phyloP scores from a whole-genome alignment of 2,797 vertebrate genomes.

The Australoheros facetus region DNA sequence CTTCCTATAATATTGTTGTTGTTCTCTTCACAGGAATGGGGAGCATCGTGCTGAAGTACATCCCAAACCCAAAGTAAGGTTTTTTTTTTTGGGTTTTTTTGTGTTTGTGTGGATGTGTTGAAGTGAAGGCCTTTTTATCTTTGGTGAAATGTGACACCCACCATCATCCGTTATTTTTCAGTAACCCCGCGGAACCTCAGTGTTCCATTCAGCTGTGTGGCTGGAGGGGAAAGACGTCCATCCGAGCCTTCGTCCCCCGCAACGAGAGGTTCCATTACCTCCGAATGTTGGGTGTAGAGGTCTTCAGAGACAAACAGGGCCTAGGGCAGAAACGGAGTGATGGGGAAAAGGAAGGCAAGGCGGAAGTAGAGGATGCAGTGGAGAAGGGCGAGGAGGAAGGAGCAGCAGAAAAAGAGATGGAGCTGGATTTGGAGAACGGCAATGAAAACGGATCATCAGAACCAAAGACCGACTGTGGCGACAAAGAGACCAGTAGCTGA shows the following conservation, averaged over 20 bases:
- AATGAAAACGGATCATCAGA: conserved; percentile 40
- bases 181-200: conserved; percentile 86
- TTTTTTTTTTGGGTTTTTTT: background rate
- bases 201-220: conserved; percentile 95
- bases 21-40: conserved; percentile 86
- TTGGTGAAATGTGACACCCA: background rate
- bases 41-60: conserved; percentile 93
- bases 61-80: conserved; percentile 90
- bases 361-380: background rate
- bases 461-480: conserved; percentile 29
- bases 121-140: background rate
- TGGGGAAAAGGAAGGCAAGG: conserved; percentile 57
- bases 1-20: background rate
- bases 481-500: conserved; percentile 47
- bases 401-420: background rate
- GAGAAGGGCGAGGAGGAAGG: conserved; percentile 9
- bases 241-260: conserved; percentile 94
- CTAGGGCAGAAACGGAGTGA: conserved; percentile 59
- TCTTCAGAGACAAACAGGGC: conserved; percentile 81
- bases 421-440: conserved; percentile 49
- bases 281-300: conserved; percentile 95
- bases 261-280: conserved; percentile 96
- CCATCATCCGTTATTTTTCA: conserved; percentile 44
- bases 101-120: background rate
- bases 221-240: conserved; percentile 96